A percentile compares a stretch with the other conserved stretches of the same genome.
phyloP scores from a whole-genome alignment of 2,888 invertebrate species.

The Apodemia mormo region DNA sequence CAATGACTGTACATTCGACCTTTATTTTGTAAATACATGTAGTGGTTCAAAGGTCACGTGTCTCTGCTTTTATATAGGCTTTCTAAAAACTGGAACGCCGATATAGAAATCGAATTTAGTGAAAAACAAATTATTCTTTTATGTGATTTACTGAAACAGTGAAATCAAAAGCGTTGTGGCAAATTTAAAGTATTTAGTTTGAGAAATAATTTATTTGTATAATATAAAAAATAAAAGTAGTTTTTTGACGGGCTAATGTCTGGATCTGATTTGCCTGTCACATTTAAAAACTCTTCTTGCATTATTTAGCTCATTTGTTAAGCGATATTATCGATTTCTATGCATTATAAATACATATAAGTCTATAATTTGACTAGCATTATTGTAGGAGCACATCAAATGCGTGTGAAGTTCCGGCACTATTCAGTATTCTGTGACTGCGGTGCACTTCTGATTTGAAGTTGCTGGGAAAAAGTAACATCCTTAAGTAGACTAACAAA shows the following conservation, averaged over 20 bases:
- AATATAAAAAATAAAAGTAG: not conserved
- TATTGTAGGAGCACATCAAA: not conserved
- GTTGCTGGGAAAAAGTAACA: not conserved
- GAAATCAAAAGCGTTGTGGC: no score
- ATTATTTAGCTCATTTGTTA: no score
- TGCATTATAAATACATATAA: no score
- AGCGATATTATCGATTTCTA: not conserved
- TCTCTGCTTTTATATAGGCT: slow-evolving; percentile 10
- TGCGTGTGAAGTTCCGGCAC: not conserved
- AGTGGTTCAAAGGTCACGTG: not conserved
- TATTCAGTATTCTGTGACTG: not conserved
- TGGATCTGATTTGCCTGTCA: not conserved
- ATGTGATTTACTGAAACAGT: not conserved
- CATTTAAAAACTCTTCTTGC: not conserved
- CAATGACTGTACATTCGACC: slow-evolving; percentile 23
- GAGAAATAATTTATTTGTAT: no score
- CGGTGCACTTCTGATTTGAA: not conserved
- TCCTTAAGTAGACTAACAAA: not conserved
- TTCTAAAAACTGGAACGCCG: slow-evolving; percentile 3
- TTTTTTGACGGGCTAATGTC: not conserved
- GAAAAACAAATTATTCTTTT: not conserved
- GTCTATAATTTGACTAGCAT: no score
- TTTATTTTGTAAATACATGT: slow-evolving; percentile 11
- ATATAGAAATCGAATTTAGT: not conserved
- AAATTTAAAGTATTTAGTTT: no score